phyloP scores from a whole-genome alignment of 2,797 vertebrate genomes.

The Brachymystax lenok region DNA sequence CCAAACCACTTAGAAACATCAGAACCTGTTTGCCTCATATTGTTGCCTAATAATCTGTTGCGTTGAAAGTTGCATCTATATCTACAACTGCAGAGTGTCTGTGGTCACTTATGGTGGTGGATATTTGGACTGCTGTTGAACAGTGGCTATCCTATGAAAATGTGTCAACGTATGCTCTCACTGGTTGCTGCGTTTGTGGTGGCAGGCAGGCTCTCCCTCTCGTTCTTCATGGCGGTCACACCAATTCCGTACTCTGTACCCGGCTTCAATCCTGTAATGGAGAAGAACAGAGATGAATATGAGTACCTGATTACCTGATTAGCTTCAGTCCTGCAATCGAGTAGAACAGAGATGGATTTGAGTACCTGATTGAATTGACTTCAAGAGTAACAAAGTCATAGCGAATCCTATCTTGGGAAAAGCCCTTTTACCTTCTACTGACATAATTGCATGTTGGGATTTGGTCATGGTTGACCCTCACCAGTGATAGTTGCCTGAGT shows the following conservation, averaged over 20 bases:
- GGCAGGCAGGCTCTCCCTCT: conserved; percentile 87
- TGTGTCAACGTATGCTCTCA: conserved; percentile 64
- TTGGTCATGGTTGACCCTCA: conserved; percentile 50
- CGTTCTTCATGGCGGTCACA: conserved; percentile 87
- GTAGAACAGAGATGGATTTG: neutral
- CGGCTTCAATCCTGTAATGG: conserved; percentile 81
- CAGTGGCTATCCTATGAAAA: conserved; percentile 26
- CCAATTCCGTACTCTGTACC: conserved; percentile 94
- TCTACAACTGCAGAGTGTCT: conserved; percentile 14
- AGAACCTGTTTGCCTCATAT: conserved; percentile 21
- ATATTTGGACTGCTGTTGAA: conserved; percentile 11
- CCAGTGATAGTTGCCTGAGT: conserved; percentile 85
- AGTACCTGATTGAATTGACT: conserved; percentile 32
- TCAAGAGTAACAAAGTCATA: neutral
- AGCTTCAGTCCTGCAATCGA: conserved; percentile 78
- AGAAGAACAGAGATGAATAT: neutral
- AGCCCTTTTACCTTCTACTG: neutral
- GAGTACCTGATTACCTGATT: neutral
- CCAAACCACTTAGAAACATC: neutral
- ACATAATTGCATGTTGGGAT: neutral
- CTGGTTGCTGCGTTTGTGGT: conserved; percentile 91
- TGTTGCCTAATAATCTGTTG: conserved; percentile 18
- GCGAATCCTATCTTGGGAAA: neutral
- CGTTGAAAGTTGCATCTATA: neutral
- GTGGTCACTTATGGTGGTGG: neutral